A percentile compares a stretch with the other conserved stretches of the same genome.
Conservation (phyloP, 2,113 vertebrate species). For the Tetrao urogallus region DNA sequence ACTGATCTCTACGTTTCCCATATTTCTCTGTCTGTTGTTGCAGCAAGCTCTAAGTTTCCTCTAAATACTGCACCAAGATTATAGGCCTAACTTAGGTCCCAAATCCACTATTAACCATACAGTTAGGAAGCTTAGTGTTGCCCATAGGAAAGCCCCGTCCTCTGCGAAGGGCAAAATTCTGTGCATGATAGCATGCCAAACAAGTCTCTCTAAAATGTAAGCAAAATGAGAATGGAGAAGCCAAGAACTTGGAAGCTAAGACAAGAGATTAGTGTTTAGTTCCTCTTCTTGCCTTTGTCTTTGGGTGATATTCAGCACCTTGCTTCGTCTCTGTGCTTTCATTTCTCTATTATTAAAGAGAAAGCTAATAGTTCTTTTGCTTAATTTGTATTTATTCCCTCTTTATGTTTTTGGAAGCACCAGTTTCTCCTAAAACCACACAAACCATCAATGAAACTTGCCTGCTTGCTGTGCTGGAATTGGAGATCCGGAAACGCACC, state of each 20-base stretch:
- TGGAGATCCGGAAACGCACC: conserved; percentile 93
- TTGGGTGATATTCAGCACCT: background rate
- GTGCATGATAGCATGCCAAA: background rate
- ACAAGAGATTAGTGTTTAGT: background rate
- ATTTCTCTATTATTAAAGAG: background rate
- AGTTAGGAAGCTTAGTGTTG: background rate
- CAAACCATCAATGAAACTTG: conserved; percentile 58
- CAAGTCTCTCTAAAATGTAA: background rate
- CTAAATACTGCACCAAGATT: background rate
- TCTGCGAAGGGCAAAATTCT: background rate
- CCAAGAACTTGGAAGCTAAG: background rate
- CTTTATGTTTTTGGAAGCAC: background rate
- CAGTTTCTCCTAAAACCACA: background rate
- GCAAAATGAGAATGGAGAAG: background rate
- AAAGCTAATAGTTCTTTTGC: background rate
- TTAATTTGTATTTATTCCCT: background rate
- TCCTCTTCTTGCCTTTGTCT: background rate
- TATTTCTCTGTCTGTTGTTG: background rate
- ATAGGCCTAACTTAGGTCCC: background rate
- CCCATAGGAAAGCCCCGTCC: background rate
- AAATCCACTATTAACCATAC: background rate
- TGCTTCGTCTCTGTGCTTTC: background rate
- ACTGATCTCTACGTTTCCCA: background rate
- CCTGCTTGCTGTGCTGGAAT: conserved; percentile 85
- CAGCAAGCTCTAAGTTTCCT: background rate